Percentiles rank a stretch among this genome's conserved stretches.
Conservation (phyloP, 2,113 vertebrate genomes). For the Phoxinus phoxinus region DNA sequence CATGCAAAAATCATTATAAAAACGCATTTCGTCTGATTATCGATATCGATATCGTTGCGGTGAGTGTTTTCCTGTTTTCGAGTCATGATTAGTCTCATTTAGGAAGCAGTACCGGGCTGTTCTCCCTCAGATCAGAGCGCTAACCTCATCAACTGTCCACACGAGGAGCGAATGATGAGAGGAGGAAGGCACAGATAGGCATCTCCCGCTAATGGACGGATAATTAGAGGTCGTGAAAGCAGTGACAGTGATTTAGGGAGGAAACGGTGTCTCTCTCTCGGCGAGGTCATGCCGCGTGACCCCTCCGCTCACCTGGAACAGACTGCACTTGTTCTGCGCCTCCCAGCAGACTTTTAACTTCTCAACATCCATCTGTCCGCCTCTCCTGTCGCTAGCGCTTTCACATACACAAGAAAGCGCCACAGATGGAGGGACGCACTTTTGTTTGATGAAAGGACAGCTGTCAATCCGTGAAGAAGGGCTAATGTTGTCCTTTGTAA, state of each 20-base stretch:
- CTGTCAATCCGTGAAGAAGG: slow-evolving; percentile 36
- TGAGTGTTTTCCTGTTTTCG: slow-evolving; percentile 14
- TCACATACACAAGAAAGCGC: slow-evolving; percentile 28
- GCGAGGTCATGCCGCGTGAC: slow-evolving; percentile 61
- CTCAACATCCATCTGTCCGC: slow-evolving; percentile 35
- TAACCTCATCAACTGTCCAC: slow-evolving; percentile 17
- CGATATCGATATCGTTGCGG: background rate
- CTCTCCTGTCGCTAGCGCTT: slow-evolving; percentile 42
- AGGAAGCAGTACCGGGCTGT: background rate
- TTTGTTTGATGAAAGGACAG: slow-evolving; percentile 25
- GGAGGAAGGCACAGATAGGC: slow-evolving; percentile 49
- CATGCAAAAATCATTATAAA: background rate
- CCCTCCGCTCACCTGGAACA: slow-evolving; percentile 68
- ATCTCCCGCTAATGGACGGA: slow-evolving; percentile 63
- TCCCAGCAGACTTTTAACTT: slow-evolving; percentile 5
- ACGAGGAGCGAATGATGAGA: background rate
- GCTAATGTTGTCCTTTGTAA: slow-evolving; percentile 12
- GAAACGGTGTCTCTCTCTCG: slow-evolving; percentile 61
- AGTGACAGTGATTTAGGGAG: slow-evolving; percentile 61
- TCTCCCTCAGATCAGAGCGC: background rate
- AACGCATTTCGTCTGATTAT: background rate
- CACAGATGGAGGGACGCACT: slow-evolving; percentile 23
- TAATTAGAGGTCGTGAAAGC: slow-evolving; percentile 66
- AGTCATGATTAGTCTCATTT: background rate
- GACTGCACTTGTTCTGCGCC: background rate